Evolutionary conservation across 2,113 vertebrate genomes (phyloP).

Genomic region (Catagonus wagneri): DNA sequence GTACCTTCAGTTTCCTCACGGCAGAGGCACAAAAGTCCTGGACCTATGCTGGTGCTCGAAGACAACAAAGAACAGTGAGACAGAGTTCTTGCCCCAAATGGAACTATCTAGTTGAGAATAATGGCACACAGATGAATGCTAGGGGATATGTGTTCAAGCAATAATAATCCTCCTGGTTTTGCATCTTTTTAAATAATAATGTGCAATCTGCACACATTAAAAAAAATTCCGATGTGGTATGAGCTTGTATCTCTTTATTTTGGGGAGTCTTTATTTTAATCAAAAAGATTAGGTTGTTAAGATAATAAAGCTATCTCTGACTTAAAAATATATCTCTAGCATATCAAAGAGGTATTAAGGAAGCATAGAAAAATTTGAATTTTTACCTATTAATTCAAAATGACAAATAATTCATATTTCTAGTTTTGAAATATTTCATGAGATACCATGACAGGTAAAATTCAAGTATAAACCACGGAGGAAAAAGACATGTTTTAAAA

Average conservation of each 20-base stretch:
- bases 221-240: no score
- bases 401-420: not conserved
- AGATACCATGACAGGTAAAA: not conserved
- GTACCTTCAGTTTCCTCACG: not conserved
- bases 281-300: not conserved
- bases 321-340: not conserved
- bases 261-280: not conserved
- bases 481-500: conserved; percentile 49
- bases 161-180: not conserved
- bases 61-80: not conserved
- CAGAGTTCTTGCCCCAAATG: not conserved
- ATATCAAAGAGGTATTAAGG: conserved; percentile 16
- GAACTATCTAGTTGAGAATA: not conserved
- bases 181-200: not conserved
- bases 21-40: not conserved
- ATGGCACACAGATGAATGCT: not conserved
- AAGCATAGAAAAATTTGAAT: not conserved
- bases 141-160: not conserved
- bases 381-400: not conserved
- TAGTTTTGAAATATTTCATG: conserved; percentile 10
- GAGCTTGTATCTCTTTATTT: not conserved
- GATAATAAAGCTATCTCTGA: conserved; percentile 13
- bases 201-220: not conserved
- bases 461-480: not conserved
- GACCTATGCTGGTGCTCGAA: not conserved